phyloP scores from a whole-genome alignment of 2,797 vertebrate species.

The Enteromius afrohamiltoni region DNA sequence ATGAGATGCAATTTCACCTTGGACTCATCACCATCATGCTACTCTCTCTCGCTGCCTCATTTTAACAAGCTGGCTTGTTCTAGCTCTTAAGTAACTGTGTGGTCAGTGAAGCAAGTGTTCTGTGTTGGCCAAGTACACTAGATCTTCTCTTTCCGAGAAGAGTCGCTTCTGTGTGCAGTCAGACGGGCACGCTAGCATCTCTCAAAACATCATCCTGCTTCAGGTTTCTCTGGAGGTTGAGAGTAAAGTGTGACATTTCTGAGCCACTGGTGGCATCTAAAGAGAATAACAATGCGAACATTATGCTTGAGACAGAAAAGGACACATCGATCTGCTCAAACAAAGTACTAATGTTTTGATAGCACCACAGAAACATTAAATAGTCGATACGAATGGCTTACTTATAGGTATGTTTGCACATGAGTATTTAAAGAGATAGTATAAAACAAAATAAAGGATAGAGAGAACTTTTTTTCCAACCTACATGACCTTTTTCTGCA shows the following conservation, averaged over 20 bases:
- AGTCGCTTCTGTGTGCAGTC: constrained; percentile 8
- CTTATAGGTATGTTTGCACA: not conserved
- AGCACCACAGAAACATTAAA: not conserved
- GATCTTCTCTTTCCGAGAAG: not conserved
- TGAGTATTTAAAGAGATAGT: not conserved
- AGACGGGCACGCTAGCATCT: not conserved
- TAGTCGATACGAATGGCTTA: not conserved
- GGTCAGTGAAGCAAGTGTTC: constrained; percentile 31
- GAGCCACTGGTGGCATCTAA: not conserved
- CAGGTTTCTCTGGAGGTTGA: not conserved
- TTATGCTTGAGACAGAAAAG: not conserved
- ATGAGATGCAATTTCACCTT: not conserved
- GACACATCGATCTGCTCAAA: not conserved
- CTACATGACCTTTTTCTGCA: not conserved
- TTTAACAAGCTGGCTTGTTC: constrained; percentile 10
- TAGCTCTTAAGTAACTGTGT: constrained; percentile 27
- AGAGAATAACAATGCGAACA: not conserved
- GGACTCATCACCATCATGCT: not conserved
- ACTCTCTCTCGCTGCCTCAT: not conserved
- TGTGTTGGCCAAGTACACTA: constrained; percentile 5
- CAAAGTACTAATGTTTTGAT: not conserved
- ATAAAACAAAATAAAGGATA: not conserved
- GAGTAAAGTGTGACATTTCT: not conserved
- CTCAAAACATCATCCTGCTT: not conserved
- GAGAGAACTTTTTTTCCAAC: not conserved